A percentile compares a stretch with the other conserved stretches of the same genome.
These are phyloP conservation scores for Rhynchophorus ferrugineus DNA, from an alignment of 1,140 invertebrate genomes.

Conservation along the genomic window DNA sequence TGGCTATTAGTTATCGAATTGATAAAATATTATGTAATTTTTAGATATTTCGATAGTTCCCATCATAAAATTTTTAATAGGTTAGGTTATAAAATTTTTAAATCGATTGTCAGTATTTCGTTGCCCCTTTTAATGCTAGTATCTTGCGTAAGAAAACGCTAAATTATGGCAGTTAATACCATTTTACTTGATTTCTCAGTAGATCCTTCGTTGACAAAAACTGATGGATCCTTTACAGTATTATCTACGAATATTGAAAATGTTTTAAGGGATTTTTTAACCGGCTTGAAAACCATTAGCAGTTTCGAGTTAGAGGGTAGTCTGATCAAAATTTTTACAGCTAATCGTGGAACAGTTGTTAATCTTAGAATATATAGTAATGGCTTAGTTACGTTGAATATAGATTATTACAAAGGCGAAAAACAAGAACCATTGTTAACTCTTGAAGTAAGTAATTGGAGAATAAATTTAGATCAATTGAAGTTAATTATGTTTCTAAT, in stretches of 20 bases:
- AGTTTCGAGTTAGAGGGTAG: conserved; percentile 52
- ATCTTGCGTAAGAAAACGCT: too few relatives aligned
- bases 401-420: conserved; percentile 72
- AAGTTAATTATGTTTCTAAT: not conserved
- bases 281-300: conserved; percentile 54
- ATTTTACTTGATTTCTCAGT: conserved; percentile 73
- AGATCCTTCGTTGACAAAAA: conserved; percentile 55
- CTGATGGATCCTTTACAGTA: conserved; percentile 55
- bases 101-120: too few relatives aligned
- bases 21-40: too few relatives aligned
- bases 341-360: conserved; percentile 59
- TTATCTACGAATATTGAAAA: conserved; percentile 58
- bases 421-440: conserved; percentile 60
- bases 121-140: too few relatives aligned
- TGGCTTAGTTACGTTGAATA: conserved; percentile 68
- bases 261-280: conserved; percentile 59
- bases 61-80: too few relatives aligned
- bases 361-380: conserved; percentile 63
- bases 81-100: too few relatives aligned
- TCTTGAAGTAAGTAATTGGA: conserved; percentile 57
- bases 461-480: not conserved
- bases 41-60: too few relatives aligned
- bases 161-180: conserved; percentile 69
- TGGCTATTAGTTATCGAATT: too few relatives aligned
- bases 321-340: conserved; percentile 57